A percentile compares a stretch with the other conserved stretches of the same genome.
phyloP scores from a whole-genome alignment of 92 coral and sea anemone species.

The Phenganax stokvisi region DNA sequence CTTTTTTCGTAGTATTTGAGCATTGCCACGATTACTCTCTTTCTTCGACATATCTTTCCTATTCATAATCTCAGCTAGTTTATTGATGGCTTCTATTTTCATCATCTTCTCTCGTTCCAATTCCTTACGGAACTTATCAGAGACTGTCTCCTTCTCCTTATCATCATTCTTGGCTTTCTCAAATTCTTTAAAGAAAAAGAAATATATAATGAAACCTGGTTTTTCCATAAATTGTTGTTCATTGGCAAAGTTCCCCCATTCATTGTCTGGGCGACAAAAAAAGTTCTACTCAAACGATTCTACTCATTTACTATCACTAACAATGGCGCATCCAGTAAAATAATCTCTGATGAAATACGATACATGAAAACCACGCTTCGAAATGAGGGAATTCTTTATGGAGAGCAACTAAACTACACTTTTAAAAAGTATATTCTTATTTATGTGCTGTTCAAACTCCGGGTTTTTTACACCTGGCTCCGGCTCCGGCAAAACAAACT shows the following conservation, averaged over 20 bases:
- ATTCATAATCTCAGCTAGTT: slow-evolving; percentile 93
- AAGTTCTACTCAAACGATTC: too few relatives aligned
- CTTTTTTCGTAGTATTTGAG: slow-evolving; percentile 74
- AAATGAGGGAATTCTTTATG: too few relatives aligned
- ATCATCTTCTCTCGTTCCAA: slow-evolving; percentile 57
- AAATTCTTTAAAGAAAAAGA: slow-evolving; percentile 51
- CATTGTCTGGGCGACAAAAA: too few relatives aligned
- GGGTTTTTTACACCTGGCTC: too few relatives aligned
- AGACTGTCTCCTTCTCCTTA: slow-evolving; percentile 65
- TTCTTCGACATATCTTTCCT: slow-evolving; percentile 66
- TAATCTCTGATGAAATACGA: too few relatives aligned
- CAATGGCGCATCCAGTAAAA: too few relatives aligned
- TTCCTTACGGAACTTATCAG: slow-evolving; percentile 66
- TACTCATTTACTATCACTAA: too few relatives aligned
- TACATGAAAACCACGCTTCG: too few relatives aligned
- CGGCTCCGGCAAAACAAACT: too few relatives aligned
- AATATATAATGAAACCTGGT: not conserved
- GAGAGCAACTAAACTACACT: too few relatives aligned
- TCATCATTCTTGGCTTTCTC: slow-evolving; percentile 67
- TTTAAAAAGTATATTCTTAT: not conserved
- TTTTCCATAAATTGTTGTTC: not conserved
- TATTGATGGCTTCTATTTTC: slow-evolving; percentile 87
- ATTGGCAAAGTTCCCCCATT: too few relatives aligned
- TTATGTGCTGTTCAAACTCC: not conserved
- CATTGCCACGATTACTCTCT: slow-evolving; percentile 65